Percentiles rank a stretch among this genome's conserved stretches.
Conservation (phyloP, 2,113 vertebrate species). For the Megatriorchis doriae region DNA sequence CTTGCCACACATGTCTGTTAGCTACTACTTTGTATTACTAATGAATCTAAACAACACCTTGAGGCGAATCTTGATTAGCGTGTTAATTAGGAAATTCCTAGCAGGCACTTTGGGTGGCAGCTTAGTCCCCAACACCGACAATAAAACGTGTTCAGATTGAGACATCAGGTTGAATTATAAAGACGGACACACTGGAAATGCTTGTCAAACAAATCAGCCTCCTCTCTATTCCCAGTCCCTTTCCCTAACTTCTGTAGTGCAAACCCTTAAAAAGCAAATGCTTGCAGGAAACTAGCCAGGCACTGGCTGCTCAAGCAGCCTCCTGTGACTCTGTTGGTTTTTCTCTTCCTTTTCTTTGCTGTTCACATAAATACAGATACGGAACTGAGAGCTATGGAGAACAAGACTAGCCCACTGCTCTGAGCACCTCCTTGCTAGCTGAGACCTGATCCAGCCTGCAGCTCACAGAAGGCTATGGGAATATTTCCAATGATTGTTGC, state of each 20-base stretch:
- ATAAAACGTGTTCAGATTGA: not conserved
- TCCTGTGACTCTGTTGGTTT: not conserved
- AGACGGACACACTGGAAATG: not conserved
- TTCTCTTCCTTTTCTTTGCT: not conserved
- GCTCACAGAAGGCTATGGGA: not conserved
- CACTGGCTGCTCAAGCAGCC: not conserved
- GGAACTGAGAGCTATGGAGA: not conserved
- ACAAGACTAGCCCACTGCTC: not conserved
- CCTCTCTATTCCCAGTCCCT: not conserved
- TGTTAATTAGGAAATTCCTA: constrained; percentile 33
- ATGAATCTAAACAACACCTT: constrained; percentile 37
- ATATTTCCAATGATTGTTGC: not conserved
- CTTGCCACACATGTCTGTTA: not conserved
- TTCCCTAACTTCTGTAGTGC: not conserved
- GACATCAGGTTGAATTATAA: constrained; percentile 14
- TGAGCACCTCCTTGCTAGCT: not conserved
- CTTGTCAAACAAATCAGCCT: not conserved
- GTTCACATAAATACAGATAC: not conserved
- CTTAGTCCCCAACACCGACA: not conserved
- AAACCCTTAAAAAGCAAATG: not conserved
- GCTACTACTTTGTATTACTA: constrained; percentile 15
- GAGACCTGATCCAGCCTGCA: not conserved
- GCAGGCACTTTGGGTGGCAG: not conserved
- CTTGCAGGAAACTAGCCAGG: not conserved
- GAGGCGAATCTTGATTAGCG: constrained; percentile 26